Conservation (phyloP, 2,888 invertebrate genomes). For the Netelia inedita region DNA sequence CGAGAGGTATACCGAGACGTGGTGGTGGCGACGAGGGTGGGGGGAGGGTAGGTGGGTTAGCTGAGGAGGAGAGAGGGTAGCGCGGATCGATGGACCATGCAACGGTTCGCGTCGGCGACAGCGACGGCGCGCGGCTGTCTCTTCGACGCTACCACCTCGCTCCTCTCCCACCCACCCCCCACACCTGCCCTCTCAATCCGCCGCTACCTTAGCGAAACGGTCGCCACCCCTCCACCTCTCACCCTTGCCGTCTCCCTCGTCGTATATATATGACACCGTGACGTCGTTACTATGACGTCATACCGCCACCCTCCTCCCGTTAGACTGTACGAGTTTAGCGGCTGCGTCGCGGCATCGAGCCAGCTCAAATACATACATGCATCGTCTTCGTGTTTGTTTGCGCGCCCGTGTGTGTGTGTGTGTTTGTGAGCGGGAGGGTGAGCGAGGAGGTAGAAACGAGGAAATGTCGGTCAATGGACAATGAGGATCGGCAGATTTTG, state of each 20-base stretch:
- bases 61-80: conserved; percentile 71
- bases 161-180: conserved; percentile 14
- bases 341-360: conserved; percentile 52
- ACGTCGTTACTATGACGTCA: conserved; percentile 71
- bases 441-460: conserved; percentile 23
- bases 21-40: conserved; percentile 1
- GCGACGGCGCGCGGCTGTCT: conserved; percentile 19
- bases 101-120: conserved; percentile 31
- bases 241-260: neutral
- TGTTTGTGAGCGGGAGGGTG: neutral
- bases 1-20: neutral
- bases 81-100: conserved; percentile 67
- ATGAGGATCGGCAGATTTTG: neutral
- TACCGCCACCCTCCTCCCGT: conserved; percentile 57
- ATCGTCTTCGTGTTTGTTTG: conserved; percentile 15
- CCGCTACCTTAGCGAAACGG: conserved; percentile 9
- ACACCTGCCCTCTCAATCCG: conserved; percentile 63
- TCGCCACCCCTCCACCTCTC: neutral
- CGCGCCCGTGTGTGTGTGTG: conserved; percentile 24
- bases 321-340: conserved; percentile 57
- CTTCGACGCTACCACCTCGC: neutral
- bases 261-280: conserved; percentile 41
- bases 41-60: conserved; percentile 59
- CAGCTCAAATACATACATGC: conserved; percentile 18
- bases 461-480: conserved; percentile 34